A percentile compares a stretch with the other conserved stretches of the same genome.
Conservation (phyloP, 2,113 vertebrate genomes). For the Falco punctatus region DNA sequence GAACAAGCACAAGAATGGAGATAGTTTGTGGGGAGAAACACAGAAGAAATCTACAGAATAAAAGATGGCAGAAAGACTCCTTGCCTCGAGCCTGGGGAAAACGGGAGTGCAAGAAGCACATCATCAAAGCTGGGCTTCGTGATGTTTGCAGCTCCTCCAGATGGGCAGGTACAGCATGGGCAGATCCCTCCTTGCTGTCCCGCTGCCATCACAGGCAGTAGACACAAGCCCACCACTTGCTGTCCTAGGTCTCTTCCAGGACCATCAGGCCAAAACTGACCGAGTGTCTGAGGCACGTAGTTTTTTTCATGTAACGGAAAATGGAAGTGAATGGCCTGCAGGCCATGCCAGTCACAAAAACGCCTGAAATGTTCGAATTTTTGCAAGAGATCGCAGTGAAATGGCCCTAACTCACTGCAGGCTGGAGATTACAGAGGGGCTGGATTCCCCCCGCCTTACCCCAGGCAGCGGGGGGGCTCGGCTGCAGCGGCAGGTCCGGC, state of each 20-base stretch:
- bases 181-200: background rate
- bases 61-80: background rate
- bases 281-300: rapidly evolving
- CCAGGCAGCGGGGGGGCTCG: rapidly evolving
- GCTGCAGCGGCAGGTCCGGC: rapidly evolving
- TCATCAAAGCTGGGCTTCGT: rapidly evolving
- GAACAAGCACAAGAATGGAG: background rate
- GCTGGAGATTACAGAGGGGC: background rate
- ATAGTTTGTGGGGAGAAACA: background rate
- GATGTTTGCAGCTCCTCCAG: background rate
- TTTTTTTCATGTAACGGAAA: rapidly evolving
- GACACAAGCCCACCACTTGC: background rate
- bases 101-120: background rate
- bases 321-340: rapidly evolving
- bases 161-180: background rate
- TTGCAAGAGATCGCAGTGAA: rapidly evolving
- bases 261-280: background rate
- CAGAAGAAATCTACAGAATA: background rate
- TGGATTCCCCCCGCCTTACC: no score
- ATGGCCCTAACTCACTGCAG: background rate
- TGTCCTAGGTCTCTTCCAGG: background rate
- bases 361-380: rapidly evolving
- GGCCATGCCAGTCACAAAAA: rapidly evolving
- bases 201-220: background rate
- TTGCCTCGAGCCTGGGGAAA: background rate